Evolutionary conservation across 2,888 invertebrate genomes (phyloP), one percentile per base, ranked within the genome.

Genomic region (Megastigmus dorsalis): DNA sequence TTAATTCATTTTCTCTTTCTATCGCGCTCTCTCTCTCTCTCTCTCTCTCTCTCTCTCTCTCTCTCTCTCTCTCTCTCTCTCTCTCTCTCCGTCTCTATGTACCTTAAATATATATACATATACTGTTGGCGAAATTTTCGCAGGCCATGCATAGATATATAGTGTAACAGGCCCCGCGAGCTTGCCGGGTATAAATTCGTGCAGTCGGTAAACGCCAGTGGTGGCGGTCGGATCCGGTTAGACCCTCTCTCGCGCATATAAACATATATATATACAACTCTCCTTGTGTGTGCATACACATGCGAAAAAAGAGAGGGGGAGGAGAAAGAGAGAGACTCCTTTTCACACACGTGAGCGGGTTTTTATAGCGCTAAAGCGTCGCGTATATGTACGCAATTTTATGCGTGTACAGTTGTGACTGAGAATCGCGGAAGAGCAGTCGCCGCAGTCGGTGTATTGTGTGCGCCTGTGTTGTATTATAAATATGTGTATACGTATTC

Each of bases 201-300:
- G 13, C 48, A 63, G 54, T 54, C 54, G 65, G 30, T 30, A 43
- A 18, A 55, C 55, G 43, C 54, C 66, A 55, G 54, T 30, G 54
- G 5, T 20, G 55, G 55, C 50, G 43, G 13, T 33, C 54, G 43
- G 66, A 66, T 66, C 66, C 66, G 66, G 50, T 69, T 69, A 23
- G 9, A 28, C 26, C 26, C 36, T 15, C 23, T n/a, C n/a, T n/a
- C n/a, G n/a, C n/a, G n/a, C n/a, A n/a, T n/a, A n/a, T n/a, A n/a
- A n/a, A n/a, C n/a, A n/a, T n/a, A n/a, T n/a, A n/a, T n/a, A n/a
- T n/a, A n/a, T n/a, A n/a, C n/a, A n/a, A n/a, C n/a, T n/a, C n/a
- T n/a, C n/a, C n/a, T n/a, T n/a, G n/a, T n/a, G n/a, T n/a, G n/a
- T n/a, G n/a, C n/a, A n/a, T n/a, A n/a, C n/a, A n/a, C n/a, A n/a